Percentiles rank a stretch among this genome's conserved stretches.
Evolutionary conservation across 2,113 vertebrate genomes (phyloP).

Genomic region (Lucifuga dentata): DNA sequence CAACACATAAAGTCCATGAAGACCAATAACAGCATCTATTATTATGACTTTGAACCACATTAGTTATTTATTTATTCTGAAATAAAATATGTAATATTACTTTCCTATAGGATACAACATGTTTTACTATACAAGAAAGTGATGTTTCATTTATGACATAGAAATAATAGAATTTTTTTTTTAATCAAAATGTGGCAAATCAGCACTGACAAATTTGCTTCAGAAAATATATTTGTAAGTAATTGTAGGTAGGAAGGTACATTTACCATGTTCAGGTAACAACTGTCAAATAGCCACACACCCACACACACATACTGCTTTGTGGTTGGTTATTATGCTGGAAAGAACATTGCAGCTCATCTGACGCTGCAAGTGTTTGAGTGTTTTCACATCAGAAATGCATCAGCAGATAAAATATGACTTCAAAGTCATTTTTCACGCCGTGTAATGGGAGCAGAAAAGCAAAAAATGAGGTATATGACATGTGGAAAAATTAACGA

Average conservation of each 20-base stretch:
- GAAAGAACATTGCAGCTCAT: slow-evolving; percentile 8
- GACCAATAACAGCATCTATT: no score
- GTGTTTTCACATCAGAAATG: slow-evolving; percentile 39
- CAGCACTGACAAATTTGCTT: background rate
- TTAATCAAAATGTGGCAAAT: background rate
- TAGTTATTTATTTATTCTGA: no score
- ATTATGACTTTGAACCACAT: background rate
- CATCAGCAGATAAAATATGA: slow-evolving; percentile 38
- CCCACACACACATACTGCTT: background rate
- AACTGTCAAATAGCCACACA: background rate
- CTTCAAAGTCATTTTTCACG: slow-evolving; percentile 37
- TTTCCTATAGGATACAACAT: background rate
- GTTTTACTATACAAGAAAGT: no score
- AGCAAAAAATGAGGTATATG: slow-evolving; percentile 15
- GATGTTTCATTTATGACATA: no score
- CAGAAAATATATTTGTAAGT: slow-evolving; percentile 8
- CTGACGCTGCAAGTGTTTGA: slow-evolving; percentile 18
- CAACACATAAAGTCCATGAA: no score
- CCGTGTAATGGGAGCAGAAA: slow-evolving; percentile 18
- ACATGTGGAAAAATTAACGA: slow-evolving; percentile 45
- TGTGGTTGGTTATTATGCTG: background rate
- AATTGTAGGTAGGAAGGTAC: background rate
- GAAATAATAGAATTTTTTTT: no score
- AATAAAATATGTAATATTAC: background rate
- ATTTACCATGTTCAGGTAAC: background rate